A percentile compares a stretch with the other conserved stretches of the same genome.
These are phyloP conservation scores for Chrysolina americana DNA, from an alignment of 2,888 invertebrate genomes.

Conservation along the genomic window DNA sequence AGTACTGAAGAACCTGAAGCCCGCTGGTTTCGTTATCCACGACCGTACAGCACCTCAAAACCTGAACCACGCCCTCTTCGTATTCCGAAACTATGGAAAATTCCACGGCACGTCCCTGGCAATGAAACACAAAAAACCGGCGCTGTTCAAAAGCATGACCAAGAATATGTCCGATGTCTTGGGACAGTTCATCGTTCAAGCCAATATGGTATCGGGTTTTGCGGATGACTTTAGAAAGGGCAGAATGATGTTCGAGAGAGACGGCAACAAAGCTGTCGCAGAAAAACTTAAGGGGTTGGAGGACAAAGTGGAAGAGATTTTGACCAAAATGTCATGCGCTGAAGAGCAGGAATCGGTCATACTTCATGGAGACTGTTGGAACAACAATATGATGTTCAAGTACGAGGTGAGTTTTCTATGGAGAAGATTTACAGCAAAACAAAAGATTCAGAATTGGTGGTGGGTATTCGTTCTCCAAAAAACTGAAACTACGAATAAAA, in stretches of 20 bases:
- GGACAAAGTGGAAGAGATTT: conserved; percentile 42
- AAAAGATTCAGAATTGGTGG: too few relatives aligned
- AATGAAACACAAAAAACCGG: conserved; percentile 49
- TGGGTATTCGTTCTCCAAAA: too few relatives aligned
- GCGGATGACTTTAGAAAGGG: conserved; percentile 43
- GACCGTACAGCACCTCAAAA: conserved; percentile 56
- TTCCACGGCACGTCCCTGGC: conserved; percentile 57
- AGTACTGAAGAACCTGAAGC: conserved; percentile 57
- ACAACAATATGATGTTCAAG: conserved; percentile 62
- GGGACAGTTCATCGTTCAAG: conserved; percentile 49
- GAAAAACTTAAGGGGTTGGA: conserved; percentile 48
- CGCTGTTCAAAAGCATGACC: conserved; percentile 50
- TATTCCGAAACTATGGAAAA: conserved; percentile 52
- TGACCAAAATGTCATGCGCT: conserved; percentile 21
- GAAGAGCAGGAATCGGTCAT: conserved; percentile 46
- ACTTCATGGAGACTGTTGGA: conserved; percentile 62
- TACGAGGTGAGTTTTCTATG: conserved; percentile 54
- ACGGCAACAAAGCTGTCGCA: conserved; percentile 35
- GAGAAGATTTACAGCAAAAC: too few relatives aligned
- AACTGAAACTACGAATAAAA: too few relatives aligned
- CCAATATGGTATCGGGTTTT: conserved; percentile 42
- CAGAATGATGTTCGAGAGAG: conserved; percentile 44
- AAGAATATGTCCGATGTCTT: conserved; percentile 53
- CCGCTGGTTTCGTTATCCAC: conserved; percentile 54
- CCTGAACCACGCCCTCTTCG: conserved; percentile 54